Percentiles rank a stretch among this genome's conserved stretches.
These are phyloP conservation scores for Apodemus sylvaticus DNA, from an alignment of 2,113 vertebrate species.

Conservation along the genomic window DNA sequence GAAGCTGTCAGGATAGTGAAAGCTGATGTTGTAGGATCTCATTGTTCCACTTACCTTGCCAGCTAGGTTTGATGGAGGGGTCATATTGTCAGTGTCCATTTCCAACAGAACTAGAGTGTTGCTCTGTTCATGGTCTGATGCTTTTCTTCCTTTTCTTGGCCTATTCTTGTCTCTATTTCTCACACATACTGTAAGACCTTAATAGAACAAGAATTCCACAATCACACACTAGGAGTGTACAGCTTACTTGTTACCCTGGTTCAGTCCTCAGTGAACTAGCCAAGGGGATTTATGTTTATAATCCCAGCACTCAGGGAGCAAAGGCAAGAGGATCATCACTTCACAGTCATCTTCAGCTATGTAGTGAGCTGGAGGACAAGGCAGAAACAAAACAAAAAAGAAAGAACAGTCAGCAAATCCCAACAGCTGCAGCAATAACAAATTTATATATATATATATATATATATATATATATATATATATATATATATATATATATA, in stretches of 20 bases:
- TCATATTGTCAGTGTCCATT: not conserved
- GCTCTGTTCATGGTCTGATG: not conserved
- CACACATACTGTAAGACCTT: not conserved
- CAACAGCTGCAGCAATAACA: not conserved
- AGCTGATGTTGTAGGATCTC: not conserved
- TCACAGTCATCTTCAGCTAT: not conserved
- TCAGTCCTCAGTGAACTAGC: not conserved
- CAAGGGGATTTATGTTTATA: not conserved
- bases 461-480: too few relatives aligned
- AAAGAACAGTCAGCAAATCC: not conserved
- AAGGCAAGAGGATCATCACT: not conserved
- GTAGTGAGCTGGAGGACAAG: not conserved
- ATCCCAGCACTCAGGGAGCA: not conserved
- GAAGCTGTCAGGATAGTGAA: not conserved
- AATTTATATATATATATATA: too few relatives aligned
- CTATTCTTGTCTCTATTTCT: not conserved
- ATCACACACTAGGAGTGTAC: not conserved
- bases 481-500: too few relatives aligned
- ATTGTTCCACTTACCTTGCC: not conserved
- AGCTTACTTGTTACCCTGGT: not conserved
- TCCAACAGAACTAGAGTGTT: not conserved
- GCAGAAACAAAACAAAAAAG: not conserved
- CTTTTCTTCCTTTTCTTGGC: not conserved
- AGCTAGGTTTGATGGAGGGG: not conserved
- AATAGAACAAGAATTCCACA: not conserved